Evolutionary conservation across 2,113 vertebrate genomes (phyloP).

Genomic region (Prionailurus viverrinus): DNA sequence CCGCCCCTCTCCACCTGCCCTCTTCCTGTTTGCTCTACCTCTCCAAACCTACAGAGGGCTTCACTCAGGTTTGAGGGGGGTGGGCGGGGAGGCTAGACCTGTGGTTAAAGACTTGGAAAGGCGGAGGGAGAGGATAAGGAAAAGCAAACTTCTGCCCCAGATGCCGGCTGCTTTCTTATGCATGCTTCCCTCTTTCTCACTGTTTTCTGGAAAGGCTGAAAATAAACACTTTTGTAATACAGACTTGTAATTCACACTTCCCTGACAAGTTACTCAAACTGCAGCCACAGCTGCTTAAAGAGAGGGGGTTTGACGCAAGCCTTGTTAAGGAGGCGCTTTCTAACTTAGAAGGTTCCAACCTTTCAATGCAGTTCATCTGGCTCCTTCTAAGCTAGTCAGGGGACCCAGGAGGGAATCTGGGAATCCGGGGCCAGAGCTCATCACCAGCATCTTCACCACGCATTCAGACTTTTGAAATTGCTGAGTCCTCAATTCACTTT

Average conservation of each 20-base stretch:
- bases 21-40: background rate
- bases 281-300: slow-evolving; percentile 48
- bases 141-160: slow-evolving; percentile 24
- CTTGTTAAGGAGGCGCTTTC: background rate
- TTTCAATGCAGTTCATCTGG: background rate
- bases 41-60: background rate
- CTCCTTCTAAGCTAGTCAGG: background rate
- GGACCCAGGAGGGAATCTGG: background rate
- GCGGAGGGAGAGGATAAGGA: background rate
- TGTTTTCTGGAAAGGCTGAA: slow-evolving; percentile 77
- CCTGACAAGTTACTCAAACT: slow-evolving; percentile 70
- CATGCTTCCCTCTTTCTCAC: slow-evolving; percentile 58
- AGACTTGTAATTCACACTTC: slow-evolving; percentile 78
- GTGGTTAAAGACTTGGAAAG: background rate
- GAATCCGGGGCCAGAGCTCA: background rate
- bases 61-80: background rate
- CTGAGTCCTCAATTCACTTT: background rate
- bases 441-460: background rate
- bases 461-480: background rate
- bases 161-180: slow-evolving; percentile 51
- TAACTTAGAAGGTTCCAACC: slow-evolving; percentile 22
- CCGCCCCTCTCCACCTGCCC: background rate
- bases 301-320: slow-evolving; percentile 51
- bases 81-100: background rate
- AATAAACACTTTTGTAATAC: slow-evolving; percentile 75